Evolutionary conservation across 2,888 invertebrate genomes (phyloP).

Genomic region (Bursaphelenchus okinawaensis): DNA sequence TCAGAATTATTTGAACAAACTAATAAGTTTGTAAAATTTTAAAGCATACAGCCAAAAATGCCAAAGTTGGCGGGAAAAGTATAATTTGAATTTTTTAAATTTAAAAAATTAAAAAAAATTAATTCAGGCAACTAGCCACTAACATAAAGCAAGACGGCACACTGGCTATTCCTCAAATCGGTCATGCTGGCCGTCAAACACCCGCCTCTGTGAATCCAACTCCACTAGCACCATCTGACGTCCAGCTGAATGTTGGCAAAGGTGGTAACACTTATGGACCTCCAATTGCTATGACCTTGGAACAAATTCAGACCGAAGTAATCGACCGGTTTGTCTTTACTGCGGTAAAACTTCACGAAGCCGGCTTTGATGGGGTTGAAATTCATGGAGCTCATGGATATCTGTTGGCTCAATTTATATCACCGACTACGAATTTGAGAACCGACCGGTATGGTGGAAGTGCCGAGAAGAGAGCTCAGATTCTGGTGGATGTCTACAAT

Average conservation of each 20-base stretch:
- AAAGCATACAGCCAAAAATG: no score
- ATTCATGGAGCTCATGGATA: constrained; percentile 47
- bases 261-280: constrained; percentile 27
- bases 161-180: constrained; percentile 35
- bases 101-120: no score
- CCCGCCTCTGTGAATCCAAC: constrained; percentile 28
- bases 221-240: constrained; percentile 36
- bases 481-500: constrained; percentile 38
- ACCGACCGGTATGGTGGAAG: constrained; percentile 44
- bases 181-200: constrained; percentile 41
- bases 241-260: constrained; percentile 24
- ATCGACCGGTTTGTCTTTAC: constrained; percentile 29
- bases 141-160: constrained; percentile 34
- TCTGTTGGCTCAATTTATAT: constrained; percentile 40
- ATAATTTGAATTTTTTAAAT: background rate
- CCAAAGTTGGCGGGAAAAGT: no score
- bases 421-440: constrained; percentile 40
- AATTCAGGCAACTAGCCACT: constrained; percentile 20
- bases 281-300: constrained; percentile 33
- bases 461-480: constrained; percentile 34
- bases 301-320: constrained; percentile 38
- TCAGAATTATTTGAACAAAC: no score
- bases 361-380: constrained; percentile 44
- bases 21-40: no score
- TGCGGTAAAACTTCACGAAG: constrained; percentile 20